A percentile compares a stretch with the other conserved stretches of the same genome.
Evolutionary conservation across 1,140 invertebrate species (phyloP).

Genomic region (Leucophenga varia): DNA sequence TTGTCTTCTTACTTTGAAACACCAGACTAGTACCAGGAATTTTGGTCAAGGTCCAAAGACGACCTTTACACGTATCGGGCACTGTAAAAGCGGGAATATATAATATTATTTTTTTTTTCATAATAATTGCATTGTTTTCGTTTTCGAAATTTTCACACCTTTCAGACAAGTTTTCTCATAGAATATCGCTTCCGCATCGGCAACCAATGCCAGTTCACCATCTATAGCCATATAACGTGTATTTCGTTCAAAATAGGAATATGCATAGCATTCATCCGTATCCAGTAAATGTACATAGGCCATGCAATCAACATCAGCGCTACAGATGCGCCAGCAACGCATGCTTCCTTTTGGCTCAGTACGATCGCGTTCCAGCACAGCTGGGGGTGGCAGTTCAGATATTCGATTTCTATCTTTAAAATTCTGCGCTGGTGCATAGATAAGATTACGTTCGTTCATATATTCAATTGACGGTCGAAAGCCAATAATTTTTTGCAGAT

Average conservation of each 20-base stretch:
- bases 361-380: conserved; percentile 40
- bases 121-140: not conserved
- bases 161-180: conserved; percentile 58
- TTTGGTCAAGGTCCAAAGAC: conserved; percentile 58
- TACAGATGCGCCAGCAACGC: conserved; percentile 58
- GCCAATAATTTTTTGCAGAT: conserved; percentile 53
- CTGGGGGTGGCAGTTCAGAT: not conserved
- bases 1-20: conserved; percentile 57
- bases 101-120: not conserved
- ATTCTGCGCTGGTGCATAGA: conserved; percentile 29
- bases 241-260: conserved; percentile 42
- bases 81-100: too few species aligned
- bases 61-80: conserved; percentile 48
- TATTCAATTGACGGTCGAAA: conserved; percentile 46
- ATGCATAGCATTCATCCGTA: conserved; percentile 56
- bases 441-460: conserved; percentile 35
- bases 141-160: conserved; percentile 44
- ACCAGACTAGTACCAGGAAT: conserved; percentile 58
- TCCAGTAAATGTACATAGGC: conserved; percentile 58
- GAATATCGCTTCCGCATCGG: conserved; percentile 58
- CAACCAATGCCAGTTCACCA: conserved; percentile 43
- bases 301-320: conserved; percentile 53
- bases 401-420: conserved; percentile 37
- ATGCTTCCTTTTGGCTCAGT: conserved; percentile 56
- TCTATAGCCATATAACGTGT: conserved; percentile 33